Evolutionary conservation across 35 echinoderm and acorn worm species (phyloP), one percentile per base, ranked within the genome.

Genomic region (Strongylocentrotus purpuratus): DNA sequence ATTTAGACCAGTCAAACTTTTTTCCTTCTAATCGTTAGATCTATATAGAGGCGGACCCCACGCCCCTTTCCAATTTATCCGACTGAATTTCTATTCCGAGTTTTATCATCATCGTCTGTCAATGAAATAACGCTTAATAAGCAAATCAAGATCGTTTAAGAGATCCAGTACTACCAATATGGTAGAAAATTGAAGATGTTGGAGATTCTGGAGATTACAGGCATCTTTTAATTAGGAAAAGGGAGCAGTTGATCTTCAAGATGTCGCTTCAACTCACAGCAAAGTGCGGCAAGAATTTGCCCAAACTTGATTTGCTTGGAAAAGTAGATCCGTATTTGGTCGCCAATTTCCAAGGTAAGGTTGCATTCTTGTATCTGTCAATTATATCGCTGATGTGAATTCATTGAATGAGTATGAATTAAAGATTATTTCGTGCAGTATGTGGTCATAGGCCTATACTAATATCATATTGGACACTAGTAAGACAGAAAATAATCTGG

Each of bases 311-410:
- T 8, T 46, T 93, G 4, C n/a, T 93, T 32, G 91, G 47, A 32
- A 93, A 93, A 46, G 48, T 93, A 46, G 91, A 93, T 58, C 91
- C 91, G 14, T 93, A 93, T 13, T 46, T 93, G 31, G 22, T 46
- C 22, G 91, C 91, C 3, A 93, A 93, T 31, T 93, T 93, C 91
- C 91, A 93, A 52, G 91, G 91, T 55, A 93, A 93, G 45, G 22
- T 18, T 93, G 11, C 10, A 41, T 45, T 47, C 33, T 31, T 1
- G 1, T 31, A 20, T 31, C 70, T 31, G 15, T 20, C 17, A 20
- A 31, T 85, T 17, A 4, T 31, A 20, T 17, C 70, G n/a, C n/a
- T n/a, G 70, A 85, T 85, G 2, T 17, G 15, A 31, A 20, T 85
- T 31, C 4, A 20, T 35, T 11, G 86, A 32, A 11, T 5, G 10